Evolutionary conservation across 2,113 vertebrate genomes (phyloP), one percentile per base, ranked within the genome.

Genomic region (Saguinus midas): DNA sequence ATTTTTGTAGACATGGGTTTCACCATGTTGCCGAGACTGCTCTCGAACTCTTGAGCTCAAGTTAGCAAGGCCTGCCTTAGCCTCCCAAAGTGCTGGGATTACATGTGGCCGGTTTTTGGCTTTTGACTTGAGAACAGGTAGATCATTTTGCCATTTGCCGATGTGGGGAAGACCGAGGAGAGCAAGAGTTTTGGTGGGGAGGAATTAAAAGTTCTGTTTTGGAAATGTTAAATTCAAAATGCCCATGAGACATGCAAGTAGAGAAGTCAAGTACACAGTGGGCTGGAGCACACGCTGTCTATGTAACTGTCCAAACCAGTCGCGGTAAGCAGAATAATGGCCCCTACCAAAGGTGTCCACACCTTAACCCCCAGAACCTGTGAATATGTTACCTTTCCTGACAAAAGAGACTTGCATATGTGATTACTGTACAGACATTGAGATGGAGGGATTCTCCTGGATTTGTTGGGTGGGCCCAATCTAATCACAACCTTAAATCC

Each of bases 121-220:
- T 88, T 95, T 87, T 81, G 83, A 96, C 45, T 96, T 92, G 35
- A 73, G 2, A 82, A 78, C 27, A 78, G 6, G 23, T 68, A 78
- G 50, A 73, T 80, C 16, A 73, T 96, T 16, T 83, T 92, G 87
- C 20, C 68, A 79, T 81, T 87, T 95, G 66, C 35, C 58, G 17
- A 91, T 35, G 25, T 61, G 17, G n/a, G 20, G 40, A 89, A 86
- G 72, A 92, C 23, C 48, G 16, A 20, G 37, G 43, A 88, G 29
- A 43, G 81, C 17, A 40, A 64, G 72, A 75, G 23, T 94, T 81
- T 95, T 92, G 52, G 66, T 14, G 10, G 4, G 32, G 90, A 95
- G 20, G 27, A 91, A 87, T 87, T 87, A 52, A 91, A 85, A 80
- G 68, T 90, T 95, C 81, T 90, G 43, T 58, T 87, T 84, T 29